Conservation (phyloP, 2,888 invertebrate species). For the Orthonevra nobilis region DNA sequence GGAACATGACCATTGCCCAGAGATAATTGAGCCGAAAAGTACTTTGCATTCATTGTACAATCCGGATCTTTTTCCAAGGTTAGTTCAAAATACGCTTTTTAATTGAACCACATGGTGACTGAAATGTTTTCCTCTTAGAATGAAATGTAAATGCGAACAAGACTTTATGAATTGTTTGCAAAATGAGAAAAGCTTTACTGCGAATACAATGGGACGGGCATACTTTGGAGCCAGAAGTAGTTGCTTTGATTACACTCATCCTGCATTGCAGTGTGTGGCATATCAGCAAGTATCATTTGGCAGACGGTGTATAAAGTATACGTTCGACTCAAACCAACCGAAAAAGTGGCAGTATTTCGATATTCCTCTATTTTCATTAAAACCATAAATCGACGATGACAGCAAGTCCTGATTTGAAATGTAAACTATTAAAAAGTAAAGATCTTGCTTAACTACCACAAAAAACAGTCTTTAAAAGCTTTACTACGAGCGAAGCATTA, state of each 20-base stretch:
- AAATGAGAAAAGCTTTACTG: constrained; percentile 73
- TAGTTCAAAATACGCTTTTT: too few relatives aligned
- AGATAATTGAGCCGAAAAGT: constrained; percentile 76
- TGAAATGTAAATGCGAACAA: constrained; percentile 79
- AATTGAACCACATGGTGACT: too few relatives aligned
- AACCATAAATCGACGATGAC: too few relatives aligned
- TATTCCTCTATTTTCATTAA: constrained; percentile 76
- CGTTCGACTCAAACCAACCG: constrained; percentile 73
- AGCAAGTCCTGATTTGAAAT: too few relatives aligned
- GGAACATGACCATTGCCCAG: constrained; percentile 85
- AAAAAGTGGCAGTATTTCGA: constrained; percentile 79
- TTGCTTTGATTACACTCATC: constrained; percentile 76
- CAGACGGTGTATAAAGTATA: constrained; percentile 77
- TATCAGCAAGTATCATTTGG: constrained; percentile 76
- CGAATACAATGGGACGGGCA: constrained; percentile 76
- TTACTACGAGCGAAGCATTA: too few relatives aligned
- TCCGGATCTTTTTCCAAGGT: constrained; percentile 78
- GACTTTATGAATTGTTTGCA: constrained; percentile 78
- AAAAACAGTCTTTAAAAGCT: too few relatives aligned
- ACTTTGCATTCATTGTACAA: constrained; percentile 76
- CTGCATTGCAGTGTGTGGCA: constrained; percentile 74
- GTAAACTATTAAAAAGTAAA: too few relatives aligned
- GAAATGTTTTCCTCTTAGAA: too few relatives aligned
- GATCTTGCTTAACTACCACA: too few relatives aligned
- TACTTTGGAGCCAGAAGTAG: constrained; percentile 76